Evolutionary conservation across 2,113 vertebrate species (phyloP).

Genomic region (Tauraco erythrolophus): DNA sequence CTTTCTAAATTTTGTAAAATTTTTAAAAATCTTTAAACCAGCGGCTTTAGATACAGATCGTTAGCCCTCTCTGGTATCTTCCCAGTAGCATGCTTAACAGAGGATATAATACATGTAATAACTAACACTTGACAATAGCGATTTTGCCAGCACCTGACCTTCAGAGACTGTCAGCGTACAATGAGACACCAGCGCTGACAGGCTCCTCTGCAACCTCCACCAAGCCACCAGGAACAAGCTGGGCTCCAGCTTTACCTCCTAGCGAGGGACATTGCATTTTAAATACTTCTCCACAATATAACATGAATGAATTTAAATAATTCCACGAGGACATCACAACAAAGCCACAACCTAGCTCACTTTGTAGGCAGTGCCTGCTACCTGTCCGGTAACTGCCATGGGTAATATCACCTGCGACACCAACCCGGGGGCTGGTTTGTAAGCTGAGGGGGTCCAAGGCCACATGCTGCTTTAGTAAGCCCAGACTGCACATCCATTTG

Average conservation of each 20-base stretch:
- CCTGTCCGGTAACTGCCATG: rapidly evolving
- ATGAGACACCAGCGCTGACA: not conserved
- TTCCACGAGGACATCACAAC: not conserved
- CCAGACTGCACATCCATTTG: not conserved
- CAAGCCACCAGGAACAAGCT: not conserved
- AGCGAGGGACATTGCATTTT: not conserved
- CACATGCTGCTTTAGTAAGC: not conserved
- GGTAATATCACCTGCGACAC: not conserved
- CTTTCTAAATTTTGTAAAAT: too few species aligned
- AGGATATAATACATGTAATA: not conserved
- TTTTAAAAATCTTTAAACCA: too few species aligned
- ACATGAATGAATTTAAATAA: not conserved
- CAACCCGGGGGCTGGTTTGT: not conserved
- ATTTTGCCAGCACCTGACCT: not conserved
- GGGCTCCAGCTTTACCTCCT: not conserved
- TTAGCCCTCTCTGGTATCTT: not conserved
- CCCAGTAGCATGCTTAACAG: not conserved
- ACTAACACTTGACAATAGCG: not conserved
- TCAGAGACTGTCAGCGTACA: rapidly evolving
- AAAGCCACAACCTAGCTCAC: not conserved
- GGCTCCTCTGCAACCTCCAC: not conserved
- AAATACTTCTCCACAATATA: not conserved
- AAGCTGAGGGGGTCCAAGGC: not conserved
- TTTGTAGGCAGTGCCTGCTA: not conserved
- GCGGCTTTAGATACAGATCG: not conserved